Percentiles rank a stretch among this genome's conserved stretches.
phyloP scores from a whole-genome alignment of 2,113 vertebrate genomes.

The Neolamprologus sp. region DNA sequence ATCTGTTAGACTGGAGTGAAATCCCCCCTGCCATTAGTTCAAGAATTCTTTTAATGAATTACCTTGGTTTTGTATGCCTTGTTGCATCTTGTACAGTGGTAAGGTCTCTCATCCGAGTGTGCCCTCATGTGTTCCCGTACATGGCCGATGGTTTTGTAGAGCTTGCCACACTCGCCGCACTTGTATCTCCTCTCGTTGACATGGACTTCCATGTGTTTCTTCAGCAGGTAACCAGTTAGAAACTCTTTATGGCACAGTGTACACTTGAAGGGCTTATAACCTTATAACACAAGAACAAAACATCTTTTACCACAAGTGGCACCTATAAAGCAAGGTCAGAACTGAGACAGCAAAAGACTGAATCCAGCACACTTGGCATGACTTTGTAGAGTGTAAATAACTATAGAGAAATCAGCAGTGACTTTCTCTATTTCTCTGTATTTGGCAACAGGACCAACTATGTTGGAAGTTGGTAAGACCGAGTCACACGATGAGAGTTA shows the following conservation, averaged over 20 bases:
- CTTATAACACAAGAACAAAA: constrained; percentile 40
- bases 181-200: constrained; percentile 89
- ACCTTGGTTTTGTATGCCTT: constrained; percentile 99
- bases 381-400: neutral
- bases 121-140: constrained; percentile 92
- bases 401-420: rapidly evolving
- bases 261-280: constrained; percentile 85
- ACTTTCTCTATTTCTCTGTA: neutral
- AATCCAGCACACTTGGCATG: neutral
- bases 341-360: neutral
- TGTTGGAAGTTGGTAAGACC: neutral
- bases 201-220: constrained; percentile 92
- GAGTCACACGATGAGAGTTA: neutral
- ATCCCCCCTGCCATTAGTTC: rapidly evolving
- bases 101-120: constrained; percentile 90
- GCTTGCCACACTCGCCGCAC: constrained; percentile 94
- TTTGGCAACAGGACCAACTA: neutral
- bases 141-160: constrained; percentile 94
- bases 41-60: neutral
- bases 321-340: neutral
- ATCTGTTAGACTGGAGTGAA: neutral
- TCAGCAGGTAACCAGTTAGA: constrained; percentile 89
- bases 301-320: neutral
- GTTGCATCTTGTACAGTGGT: constrained; percentile 83
- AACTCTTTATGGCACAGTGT: constrained; percentile 89